Evolutionary conservation across 2,888 invertebrate genomes (phyloP), one percentile per base, ranked within the genome.

Genomic region (Mythimna impura): DNA sequence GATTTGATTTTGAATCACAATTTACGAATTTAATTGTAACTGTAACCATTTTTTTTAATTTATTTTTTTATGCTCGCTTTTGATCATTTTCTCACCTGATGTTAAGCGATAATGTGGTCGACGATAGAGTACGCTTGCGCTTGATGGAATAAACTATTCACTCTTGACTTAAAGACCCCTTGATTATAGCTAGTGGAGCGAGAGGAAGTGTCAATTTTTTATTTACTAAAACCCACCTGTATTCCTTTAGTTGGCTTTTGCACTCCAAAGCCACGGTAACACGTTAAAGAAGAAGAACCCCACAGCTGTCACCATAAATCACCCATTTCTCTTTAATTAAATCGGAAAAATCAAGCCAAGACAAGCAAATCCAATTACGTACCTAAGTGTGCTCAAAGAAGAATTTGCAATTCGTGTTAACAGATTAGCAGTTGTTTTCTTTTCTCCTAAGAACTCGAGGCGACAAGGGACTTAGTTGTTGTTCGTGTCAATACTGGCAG

Each of bases 381-480:
- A 61, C 22, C 61, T 17, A 40, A 75, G 66, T 20, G 54, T 71
- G 0, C 36, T 30, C 52, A n/a, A 40, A 66, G 36, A 80, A 66
- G 40, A 67, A 71, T 61, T 69, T 66, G 36, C 65, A 43, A 52
- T 36, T 77, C 50, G 20, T 60, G 71, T 73, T 64, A 67, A 76
- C 36, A 73, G 54, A 76, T 81, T 66, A 73, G 52, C 36, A 50
- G 50, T 61, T 66, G 65, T 63, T 77, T 81, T 72, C 36, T 65
- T 76, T 68, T 64, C 81, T 43, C 43, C 25, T 68, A 60, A 55
- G 64, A 34, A 55, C 43, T 20, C 50, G 50, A 73, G 58, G 79
- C 58, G 79, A 78, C 72, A 62, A 34, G 62, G 62, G 54, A 57
- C 79, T 78, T 62, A 61, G 63, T 17, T 60, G 63, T 73, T 76